Base-by-base conservation (phyloP, 2,888 invertebrate genomes). In the Drosophila rubida region DNA sequence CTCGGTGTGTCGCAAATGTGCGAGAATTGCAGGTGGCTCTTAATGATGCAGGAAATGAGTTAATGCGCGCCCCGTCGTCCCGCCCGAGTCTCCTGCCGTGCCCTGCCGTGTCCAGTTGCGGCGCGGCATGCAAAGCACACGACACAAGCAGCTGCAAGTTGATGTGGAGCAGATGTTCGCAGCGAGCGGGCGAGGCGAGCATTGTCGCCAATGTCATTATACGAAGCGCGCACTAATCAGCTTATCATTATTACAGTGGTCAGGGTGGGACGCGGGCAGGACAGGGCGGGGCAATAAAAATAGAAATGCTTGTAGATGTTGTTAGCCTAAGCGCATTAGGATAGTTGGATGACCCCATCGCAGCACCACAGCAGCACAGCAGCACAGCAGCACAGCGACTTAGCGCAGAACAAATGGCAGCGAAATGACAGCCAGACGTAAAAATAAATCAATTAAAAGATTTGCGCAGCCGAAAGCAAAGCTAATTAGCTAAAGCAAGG, bases 1-100 rank as follows among this genome's bases (percentile, higher is more conserved):
- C 19, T 19, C 3, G 19, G 2, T 19, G 19, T 19, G 19, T 19
- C 19, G 19, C 19, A 19, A 19, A 67, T 76, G 74, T 71, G 76
- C 67, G 78, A 51, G 61, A 73, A 73, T 70, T 78, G 75, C 81
- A 80, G 80, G 70, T 77, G 74, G 50, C 70, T 57, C 70, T 73
- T 84, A 82, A 84, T 84, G 84, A 84, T 78, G 84, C 75, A 84
- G 82, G 84, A 84, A 82, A 84, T 84, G 81, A 82, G 81, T 69
- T 84, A 84, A 84, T 82, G 80, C 76, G 65, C 58, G 68, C 69
- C 70, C 76, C 27, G 3, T 48, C 3, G 35, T 14, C 7, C 35
- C 19, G 19, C 3, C 19, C n/a, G n/a, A n/a, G 13, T 35, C n/a
- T 32, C 32, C n/a, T n/a, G 32, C 0, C 25, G 25, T n/a, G 35